Percentiles rank a stretch among this genome's conserved stretches.
Conservation (phyloP, 2,113 vertebrate species). For the Dascyllus trimaculatus region DNA sequence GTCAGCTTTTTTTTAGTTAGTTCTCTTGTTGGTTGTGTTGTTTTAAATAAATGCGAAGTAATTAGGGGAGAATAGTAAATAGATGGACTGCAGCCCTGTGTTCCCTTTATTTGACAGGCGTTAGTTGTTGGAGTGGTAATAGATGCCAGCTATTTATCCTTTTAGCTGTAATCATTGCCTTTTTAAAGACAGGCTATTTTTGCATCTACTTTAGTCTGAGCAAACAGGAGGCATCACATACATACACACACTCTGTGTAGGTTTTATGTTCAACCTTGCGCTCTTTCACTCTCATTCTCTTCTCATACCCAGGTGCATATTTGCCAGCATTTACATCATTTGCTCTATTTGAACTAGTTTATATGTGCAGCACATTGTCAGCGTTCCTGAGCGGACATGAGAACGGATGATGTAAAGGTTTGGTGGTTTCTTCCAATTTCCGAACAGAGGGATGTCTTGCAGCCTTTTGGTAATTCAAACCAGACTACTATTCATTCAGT, state of each 20-base stretch:
- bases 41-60: background rate
- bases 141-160: no score
- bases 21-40: no score
- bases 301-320: constrained; percentile 36
- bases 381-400: constrained; percentile 14
- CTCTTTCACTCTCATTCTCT: background rate
- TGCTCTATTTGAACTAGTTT: background rate
- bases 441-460: background rate
- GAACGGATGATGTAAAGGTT: constrained; percentile 36
- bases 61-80: no score
- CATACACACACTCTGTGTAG: background rate
- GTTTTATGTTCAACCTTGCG: background rate
- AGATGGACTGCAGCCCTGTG: background rate
- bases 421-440: background rate
- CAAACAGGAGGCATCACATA: no score
- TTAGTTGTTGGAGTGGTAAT: background rate
- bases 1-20: no score
- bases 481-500: background rate
- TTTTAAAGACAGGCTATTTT: background rate
- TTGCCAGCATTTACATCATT: constrained; percentile 7
- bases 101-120: background rate
- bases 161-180: background rate
- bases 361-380: constrained; percentile 19
- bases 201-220: background rate
- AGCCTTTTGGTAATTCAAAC: background rate